Conservation (phyloP, 2,797 vertebrate species). For the Xenops minutus region DNA sequence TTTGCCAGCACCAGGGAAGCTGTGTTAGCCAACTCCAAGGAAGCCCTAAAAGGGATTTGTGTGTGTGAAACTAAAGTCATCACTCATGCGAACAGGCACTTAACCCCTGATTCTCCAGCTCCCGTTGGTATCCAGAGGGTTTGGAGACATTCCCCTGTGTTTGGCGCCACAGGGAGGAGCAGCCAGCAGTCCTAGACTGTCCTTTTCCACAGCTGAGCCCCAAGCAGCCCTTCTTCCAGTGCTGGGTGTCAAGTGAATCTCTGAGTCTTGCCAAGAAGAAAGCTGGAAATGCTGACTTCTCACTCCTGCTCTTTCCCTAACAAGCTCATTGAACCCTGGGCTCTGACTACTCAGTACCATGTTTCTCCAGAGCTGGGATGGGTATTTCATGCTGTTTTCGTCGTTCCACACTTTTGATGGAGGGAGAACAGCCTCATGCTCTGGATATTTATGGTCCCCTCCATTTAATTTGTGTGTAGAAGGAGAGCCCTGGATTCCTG, state of each 20-base stretch:
- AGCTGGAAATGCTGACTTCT: neutral
- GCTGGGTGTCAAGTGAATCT: rapidly evolving
- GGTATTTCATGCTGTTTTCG: neutral
- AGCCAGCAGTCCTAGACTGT: neutral
- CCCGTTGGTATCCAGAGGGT: neutral
- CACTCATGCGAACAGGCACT: rapidly evolving
- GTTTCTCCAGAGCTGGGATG: neutral
- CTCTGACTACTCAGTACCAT: neutral
- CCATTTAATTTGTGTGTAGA: neutral
- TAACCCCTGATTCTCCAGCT: neutral
- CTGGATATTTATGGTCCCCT: neutral
- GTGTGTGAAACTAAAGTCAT: neutral
- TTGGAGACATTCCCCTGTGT: rapidly evolving
- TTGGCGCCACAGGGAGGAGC: neutral
- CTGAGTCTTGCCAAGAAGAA: neutral
- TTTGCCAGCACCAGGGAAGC: neutral
- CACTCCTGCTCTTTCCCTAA: neutral
- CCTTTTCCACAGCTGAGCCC: neutral
- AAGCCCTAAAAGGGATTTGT: rapidly evolving
- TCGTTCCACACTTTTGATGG: neutral
- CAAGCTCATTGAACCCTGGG: neutral
- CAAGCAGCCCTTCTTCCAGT: rapidly evolving
- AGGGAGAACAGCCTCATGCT: rapidly evolving
- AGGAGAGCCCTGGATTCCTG: neutral
- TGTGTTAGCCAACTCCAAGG: neutral